Evolutionary conservation across 2,888 invertebrate genomes (phyloP).

Genomic region (Eustalomyia histrio): DNA sequence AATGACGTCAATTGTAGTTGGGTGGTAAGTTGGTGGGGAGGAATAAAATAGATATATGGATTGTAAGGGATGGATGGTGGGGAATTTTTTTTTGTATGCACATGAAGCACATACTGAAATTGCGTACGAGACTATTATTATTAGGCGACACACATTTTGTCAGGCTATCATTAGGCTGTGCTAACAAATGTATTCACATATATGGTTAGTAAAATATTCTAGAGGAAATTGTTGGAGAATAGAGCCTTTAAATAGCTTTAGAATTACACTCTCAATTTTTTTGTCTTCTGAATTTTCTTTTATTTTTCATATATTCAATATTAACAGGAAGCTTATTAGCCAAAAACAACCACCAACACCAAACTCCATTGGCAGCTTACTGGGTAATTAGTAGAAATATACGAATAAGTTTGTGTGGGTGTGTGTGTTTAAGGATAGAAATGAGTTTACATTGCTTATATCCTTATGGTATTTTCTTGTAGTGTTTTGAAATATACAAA

Average conservation of each 20-base stretch:
- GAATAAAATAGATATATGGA: background rate
- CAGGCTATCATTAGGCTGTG: slow-evolving; percentile 2
- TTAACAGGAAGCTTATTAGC: slow-evolving; percentile 55
- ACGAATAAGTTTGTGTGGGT: background rate
- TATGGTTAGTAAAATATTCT: background rate
- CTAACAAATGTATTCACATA: background rate
- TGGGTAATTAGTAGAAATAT: slow-evolving; percentile 35
- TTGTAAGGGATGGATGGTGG: background rate
- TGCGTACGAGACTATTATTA: slow-evolving; percentile 29
- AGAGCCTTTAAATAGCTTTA: slow-evolving; percentile 23
- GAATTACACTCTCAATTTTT: slow-evolving; percentile 51
- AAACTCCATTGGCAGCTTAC: background rate
- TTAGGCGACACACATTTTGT: background rate
- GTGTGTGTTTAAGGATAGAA: background rate
- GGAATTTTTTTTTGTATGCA: background rate
- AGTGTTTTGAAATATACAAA: background rate
- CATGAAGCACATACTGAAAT: slow-evolving; percentile 6
- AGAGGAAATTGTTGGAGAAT: slow-evolving; percentile 2
- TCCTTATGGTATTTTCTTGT: slow-evolving; percentile 4
- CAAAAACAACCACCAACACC: slow-evolving; percentile 26
- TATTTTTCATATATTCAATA: slow-evolving; percentile 9
- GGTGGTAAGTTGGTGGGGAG: background rate
- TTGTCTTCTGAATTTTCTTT: background rate
- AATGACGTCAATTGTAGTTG: slow-evolving; percentile 62
- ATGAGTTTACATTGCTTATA: background rate